phyloP scores from a whole-genome alignment of 2,113 vertebrate species.

The Salvelinus sp. region DNA sequence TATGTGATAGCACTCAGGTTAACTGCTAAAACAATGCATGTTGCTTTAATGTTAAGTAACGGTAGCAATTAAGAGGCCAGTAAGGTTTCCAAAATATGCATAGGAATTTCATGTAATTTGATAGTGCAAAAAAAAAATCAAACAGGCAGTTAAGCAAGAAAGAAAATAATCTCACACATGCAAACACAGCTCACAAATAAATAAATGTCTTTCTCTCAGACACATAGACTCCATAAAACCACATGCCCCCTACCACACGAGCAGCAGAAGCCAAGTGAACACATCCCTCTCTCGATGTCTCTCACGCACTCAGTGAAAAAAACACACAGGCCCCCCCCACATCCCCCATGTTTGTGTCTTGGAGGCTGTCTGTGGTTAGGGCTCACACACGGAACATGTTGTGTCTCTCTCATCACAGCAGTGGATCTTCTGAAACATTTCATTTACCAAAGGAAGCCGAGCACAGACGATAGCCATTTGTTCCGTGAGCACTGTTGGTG shows the following conservation, averaged over 20 bases:
- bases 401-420: constrained; percentile 30
- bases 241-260: constrained; percentile 34
- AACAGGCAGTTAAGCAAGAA: background rate
- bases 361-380: constrained; percentile 39
- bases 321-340: constrained; percentile 13
- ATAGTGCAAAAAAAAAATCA: background rate
- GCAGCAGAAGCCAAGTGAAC: too few species aligned
- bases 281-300: constrained; percentile 32
- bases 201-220: background rate
- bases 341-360: constrained; percentile 1
- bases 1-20: too few species aligned
- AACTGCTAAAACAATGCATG: too few species aligned
- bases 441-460: constrained; percentile 2
- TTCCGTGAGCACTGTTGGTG: too few species aligned
- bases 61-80: constrained; percentile 24
- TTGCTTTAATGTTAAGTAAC: background rate
- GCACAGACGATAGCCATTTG: background rate
- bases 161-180: background rate
- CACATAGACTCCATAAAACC: constrained; percentile 16
- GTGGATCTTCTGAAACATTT: background rate
- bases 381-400: constrained; percentile 46
- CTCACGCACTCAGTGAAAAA: constrained; percentile 35
- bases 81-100: background rate
- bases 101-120: background rate
- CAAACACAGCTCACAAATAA: background rate